Base-by-base conservation (phyloP, 53 echinoderm and acorn worm species). In the Paracentrotus lividus region DNA sequence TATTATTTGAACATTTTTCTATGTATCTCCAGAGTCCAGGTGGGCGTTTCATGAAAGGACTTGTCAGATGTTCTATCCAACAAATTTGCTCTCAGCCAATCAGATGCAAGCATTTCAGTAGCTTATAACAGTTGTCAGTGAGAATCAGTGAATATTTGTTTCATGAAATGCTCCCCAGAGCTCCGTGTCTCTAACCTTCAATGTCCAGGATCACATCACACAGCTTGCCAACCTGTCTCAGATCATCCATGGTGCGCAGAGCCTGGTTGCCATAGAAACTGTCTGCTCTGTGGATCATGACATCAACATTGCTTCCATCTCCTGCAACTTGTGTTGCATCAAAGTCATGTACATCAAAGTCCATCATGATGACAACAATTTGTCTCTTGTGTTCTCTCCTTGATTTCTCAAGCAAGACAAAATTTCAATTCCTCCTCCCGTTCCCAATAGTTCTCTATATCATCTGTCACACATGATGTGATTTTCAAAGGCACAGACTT, bases 321-420 rank as follows among this genome's bases (percentile, higher is more conserved):
- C 54, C 31, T 45, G 34, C 95, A 26, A 95, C 55, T n/a, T n/a
- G n/a, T n/a, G n/a, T n/a, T n/a, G n/a, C n/a, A n/a, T n/a, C n/a
- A n/a, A n/a, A n/a, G n/a, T n/a, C n/a, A n/a, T n/a, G n/a, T 45
- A 95, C 97, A 65, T 97, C 97, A 93, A 95, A 97, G 92, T 97
- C 97, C 97, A 97, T 95, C 96, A 96, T 96, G 49, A 27, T 94
- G 90, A 24, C 77, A 90, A 24, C 47, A 49, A 15, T 4, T 0
- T 7, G 8, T 64, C 27, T 29, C 10, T 72, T 38, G 36, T 16
- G 34, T 69, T 69, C 4, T 36, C 3, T 16, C 5, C 12, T 5
- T n/a, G n/a, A n/a, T 36, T 40, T 38, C 36, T 21, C 15, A 72
- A 8, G 40, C 72, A 72, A 38, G 16, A 38, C 38, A 38, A 15